Evolutionary conservation across 2,888 invertebrate genomes (phyloP).

Genomic region (Plutella xylostella): DNA sequence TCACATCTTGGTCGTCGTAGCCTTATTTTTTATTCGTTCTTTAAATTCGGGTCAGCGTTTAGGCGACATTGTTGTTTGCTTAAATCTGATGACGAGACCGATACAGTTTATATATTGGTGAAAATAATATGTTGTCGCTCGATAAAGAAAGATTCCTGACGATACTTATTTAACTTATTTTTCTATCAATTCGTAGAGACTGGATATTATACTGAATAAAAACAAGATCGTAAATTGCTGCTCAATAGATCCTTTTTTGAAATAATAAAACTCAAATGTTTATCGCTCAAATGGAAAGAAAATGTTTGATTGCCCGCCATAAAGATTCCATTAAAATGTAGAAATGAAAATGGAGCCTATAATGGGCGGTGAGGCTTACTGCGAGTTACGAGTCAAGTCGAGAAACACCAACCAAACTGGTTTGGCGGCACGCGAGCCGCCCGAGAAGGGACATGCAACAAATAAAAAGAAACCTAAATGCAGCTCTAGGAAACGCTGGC

Average conservation of each 20-base stretch:
- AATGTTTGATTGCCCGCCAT: not conserved
- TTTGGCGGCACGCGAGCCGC: slow-evolving; percentile 62
- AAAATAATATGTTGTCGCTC: too few species aligned
- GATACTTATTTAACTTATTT: too few species aligned
- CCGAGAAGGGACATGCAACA: slow-evolving; percentile 58
- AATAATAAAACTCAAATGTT: not conserved
- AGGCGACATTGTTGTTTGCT: slow-evolving; percentile 13
- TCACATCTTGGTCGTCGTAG: slow-evolving; percentile 41
- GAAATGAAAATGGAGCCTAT: slow-evolving; percentile 41
- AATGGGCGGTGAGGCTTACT: slow-evolving; percentile 48
- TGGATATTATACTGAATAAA: too few species aligned
- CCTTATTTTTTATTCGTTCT: slow-evolving; percentile 40
- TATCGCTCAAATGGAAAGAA: not conserved
- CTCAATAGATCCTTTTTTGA: not conserved
- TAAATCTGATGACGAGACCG: too few species aligned
- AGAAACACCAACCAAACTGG: slow-evolving; percentile 56
- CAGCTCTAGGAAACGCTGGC: slow-evolving; percentile 68
- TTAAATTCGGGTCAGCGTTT: slow-evolving; percentile 28
- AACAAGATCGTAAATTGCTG: not conserved
- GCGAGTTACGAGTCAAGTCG: slow-evolving; percentile 49
- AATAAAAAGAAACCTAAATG: slow-evolving; percentile 67
- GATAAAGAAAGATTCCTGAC: too few species aligned
- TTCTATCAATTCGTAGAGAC: too few species aligned
- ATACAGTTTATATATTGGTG: too few species aligned
- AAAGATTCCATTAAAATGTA: slow-evolving; percentile 31